These are phyloP conservation scores for Lottia scabra DNA, from an alignment of 2,888 invertebrate genomes.

Conservation along the genomic window DNA sequence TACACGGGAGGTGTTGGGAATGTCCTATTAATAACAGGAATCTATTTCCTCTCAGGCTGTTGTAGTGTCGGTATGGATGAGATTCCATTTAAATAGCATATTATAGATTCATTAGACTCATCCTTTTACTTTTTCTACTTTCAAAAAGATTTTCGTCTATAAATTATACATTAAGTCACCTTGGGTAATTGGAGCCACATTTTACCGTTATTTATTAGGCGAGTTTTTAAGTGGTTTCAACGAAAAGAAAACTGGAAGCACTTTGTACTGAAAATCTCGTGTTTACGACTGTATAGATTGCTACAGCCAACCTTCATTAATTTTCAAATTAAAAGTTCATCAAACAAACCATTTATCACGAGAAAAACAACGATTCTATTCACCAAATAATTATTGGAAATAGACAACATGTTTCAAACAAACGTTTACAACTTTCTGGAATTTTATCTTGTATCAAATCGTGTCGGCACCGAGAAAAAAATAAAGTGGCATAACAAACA, in stretches of 20 bases:
- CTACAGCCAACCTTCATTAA: not conserved
- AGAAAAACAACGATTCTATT: not conserved
- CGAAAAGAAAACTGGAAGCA: not conserved
- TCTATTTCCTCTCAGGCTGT: too few species aligned
- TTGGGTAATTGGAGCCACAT: not conserved
- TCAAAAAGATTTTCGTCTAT: not conserved
- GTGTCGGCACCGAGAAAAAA: too few species aligned
- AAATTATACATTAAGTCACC: slow-evolving; percentile 3
- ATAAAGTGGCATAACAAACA: too few species aligned
- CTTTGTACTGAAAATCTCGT: slow-evolving; percentile 1
- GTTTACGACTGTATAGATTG: not conserved
- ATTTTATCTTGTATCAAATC: too few species aligned
- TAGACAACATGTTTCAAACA: too few species aligned
- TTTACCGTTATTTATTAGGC: not conserved
- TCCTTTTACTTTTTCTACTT: not conserved
- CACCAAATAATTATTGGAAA: not conserved
- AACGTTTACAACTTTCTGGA: too few species aligned
- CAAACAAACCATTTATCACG: not conserved
- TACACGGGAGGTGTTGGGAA: too few species aligned
- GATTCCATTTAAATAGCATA: not conserved
- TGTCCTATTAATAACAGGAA: too few species aligned
- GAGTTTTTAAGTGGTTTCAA: not conserved
- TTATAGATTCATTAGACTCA: not conserved
- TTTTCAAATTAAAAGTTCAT: slow-evolving; percentile 7
- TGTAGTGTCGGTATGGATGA: too few species aligned